A percentile compares a stretch with the other conserved stretches of the same genome.
These are phyloP conservation scores for Dryococelus australis DNA, from an alignment of 2,888 invertebrate species.

Conservation along the genomic window DNA sequence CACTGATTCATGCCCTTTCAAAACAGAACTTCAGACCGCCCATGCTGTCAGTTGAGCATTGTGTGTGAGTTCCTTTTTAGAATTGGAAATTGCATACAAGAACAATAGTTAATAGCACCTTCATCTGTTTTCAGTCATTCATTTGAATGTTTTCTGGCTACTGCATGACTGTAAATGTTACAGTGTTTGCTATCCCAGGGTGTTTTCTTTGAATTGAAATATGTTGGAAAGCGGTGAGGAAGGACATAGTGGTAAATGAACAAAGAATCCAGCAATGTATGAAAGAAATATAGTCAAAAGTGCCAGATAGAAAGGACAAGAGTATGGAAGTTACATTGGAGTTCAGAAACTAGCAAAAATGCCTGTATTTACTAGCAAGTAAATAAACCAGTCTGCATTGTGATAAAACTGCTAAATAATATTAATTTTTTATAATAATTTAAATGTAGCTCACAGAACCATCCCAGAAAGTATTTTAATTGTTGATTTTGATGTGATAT, in stretches of 20 bases:
- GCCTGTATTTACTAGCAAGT: not conserved
- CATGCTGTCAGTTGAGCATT: not conserved
- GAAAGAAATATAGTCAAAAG: slow-evolving; percentile 1
- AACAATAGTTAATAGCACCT: not conserved
- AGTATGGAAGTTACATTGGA: not conserved
- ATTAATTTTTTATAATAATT: not conserved
- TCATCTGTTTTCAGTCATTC: not conserved
- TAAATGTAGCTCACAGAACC: not conserved
- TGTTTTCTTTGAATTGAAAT: not conserved
- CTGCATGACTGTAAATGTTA: not conserved
- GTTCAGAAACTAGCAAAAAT: not conserved
- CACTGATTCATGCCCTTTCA: not conserved
- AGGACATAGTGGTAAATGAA: not conserved
- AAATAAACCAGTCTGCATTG: not conserved
- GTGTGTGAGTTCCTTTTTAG: not conserved
- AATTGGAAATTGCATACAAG: not conserved
- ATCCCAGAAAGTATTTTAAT: not conserved
- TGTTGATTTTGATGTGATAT: not conserved
- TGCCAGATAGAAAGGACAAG: not conserved
- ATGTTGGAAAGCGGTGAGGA: not conserved
- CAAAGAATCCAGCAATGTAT: not conserved
- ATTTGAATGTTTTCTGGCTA: not conserved
- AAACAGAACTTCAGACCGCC: not conserved
- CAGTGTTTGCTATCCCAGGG: not conserved
- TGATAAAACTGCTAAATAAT: not conserved